phyloP scores from a whole-genome alignment of 2,888 invertebrate species.

The Ceraclea dissimilis region DNA sequence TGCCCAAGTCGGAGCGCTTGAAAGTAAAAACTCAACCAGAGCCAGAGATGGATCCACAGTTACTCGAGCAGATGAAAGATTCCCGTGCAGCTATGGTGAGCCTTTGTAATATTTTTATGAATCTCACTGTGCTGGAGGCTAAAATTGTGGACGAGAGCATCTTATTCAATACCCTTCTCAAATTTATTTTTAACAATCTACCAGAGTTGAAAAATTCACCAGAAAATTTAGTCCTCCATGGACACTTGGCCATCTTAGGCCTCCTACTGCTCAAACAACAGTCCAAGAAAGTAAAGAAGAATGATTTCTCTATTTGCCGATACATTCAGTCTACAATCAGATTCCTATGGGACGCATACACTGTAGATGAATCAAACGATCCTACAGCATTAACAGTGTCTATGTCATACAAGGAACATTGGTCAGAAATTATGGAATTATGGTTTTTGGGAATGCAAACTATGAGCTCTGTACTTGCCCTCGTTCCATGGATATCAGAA shows the following conservation, averaged over 20 bases:
- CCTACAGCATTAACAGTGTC: slow-evolving; percentile 75
- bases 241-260: slow-evolving; percentile 77
- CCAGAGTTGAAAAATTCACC: slow-evolving; percentile 77
- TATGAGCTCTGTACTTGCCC: slow-evolving; percentile 71
- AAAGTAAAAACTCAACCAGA: slow-evolving; percentile 70
- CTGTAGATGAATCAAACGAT: slow-evolving; percentile 80
- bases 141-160: slow-evolving; percentile 72
- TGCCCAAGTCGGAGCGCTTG: slow-evolving; percentile 71
- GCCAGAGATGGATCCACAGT: slow-evolving; percentile 64
- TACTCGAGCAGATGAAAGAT: slow-evolving; percentile 76
- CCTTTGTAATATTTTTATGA: slow-evolving; percentile 87
- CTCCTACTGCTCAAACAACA: slow-evolving; percentile 76
- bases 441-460: slow-evolving; percentile 96
- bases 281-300: slow-evolving; percentile 74
- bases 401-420: slow-evolving; percentile 77
- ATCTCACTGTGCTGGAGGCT: slow-evolving; percentile 80
- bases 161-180: slow-evolving; percentile 70
- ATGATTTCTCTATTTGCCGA: slow-evolving; percentile 81
- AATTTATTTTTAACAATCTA: slow-evolving; percentile 77
- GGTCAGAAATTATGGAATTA: slow-evolving; percentile 84
- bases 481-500: slow-evolving; percentile 83
- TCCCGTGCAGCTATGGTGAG: slow-evolving; percentile 80
- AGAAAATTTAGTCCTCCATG: slow-evolving; percentile 78
- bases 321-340: slow-evolving; percentile 84
- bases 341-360: slow-evolving; percentile 90